Base-by-base conservation (phyloP, 2,888 invertebrate species). In the Elmis aenea region DNA sequence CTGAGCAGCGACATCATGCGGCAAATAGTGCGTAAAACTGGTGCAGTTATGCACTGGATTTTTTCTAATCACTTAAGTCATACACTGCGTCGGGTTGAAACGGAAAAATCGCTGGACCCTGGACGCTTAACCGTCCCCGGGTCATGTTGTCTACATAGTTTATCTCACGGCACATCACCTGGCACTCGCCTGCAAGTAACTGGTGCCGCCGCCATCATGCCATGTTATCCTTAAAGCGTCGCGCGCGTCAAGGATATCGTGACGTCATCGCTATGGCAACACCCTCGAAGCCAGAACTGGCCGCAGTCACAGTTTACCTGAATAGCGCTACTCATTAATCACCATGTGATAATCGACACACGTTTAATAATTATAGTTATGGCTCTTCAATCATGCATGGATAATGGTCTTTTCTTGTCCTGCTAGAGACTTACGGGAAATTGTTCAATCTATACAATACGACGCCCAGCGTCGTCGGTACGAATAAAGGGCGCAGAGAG, bases 191-290 rank as follows among this genome's bases (percentile, higher is more conserved):
- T 33, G 32, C 33, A 33, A 42, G 42, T 38, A 42, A 42, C 42
- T 55, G 51, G 49, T 38, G 40, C 31, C 27, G 52, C 45, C 52
- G 55, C 55, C 57, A 55, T 54, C 50, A 53, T 51, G 36, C 32
- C 42, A 37, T 42, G 42, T 38, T 44, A 39, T 39, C 46, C 46
- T 35, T n/a, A 23, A 27, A 36, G 36, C 44, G 41, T 28, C 35
- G 39, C 44, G 50, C 51, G 55, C 50, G 53, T 61, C 64, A 55
- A n/a, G 59, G 59, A 57, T 58, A 59, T 59, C 58, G 64, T 68
- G 66, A 67, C 67, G 67, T 68, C 67, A 56, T 54, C 42, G 30
- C 54, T 50, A 57, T 56, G 58, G 55, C 54, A 55, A 55, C 58
- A 55, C 58, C 56, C 58, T 43, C 55, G 52, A 54, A 51, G 49